Conservation (phyloP, 2,113 vertebrate genomes). For the Myotis brandtii region DNA sequence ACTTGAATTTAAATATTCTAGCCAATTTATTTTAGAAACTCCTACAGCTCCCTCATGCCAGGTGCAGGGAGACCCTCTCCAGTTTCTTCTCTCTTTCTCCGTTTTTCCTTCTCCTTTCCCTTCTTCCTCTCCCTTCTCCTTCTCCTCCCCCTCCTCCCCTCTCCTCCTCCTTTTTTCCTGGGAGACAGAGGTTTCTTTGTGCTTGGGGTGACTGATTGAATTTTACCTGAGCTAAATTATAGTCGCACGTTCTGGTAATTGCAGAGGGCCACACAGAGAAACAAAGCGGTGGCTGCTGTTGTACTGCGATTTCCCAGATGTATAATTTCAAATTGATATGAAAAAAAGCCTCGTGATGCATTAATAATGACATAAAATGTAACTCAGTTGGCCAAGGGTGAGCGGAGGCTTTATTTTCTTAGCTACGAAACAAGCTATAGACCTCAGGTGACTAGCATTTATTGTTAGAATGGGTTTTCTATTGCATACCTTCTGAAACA, state of each 20-base stretch:
- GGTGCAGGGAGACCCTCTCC: conserved; percentile 81
- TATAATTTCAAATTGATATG: conserved; percentile 94
- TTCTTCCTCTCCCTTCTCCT: background rate
- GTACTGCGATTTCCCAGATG: conserved; percentile 90
- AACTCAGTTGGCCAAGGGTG: conserved; percentile 85
- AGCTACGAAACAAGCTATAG: conserved; percentile 87
- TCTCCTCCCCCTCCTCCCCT: background rate
- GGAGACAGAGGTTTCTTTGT: conserved; percentile 90
- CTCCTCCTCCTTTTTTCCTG: conserved; percentile 70
- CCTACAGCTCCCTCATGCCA: conserved; percentile 79
- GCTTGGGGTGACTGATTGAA: conserved; percentile 93
- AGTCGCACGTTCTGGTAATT: conserved; percentile 93
- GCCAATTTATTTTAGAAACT: conserved; percentile 82
- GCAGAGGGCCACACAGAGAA: conserved; percentile 91
- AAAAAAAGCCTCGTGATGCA: conserved; percentile 88
- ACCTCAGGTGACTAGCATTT: conserved; percentile 89
- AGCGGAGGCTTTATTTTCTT: conserved; percentile 82
- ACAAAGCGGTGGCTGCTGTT: conserved; percentile 89
- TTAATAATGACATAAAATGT: conserved; percentile 90
- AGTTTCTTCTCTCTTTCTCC: background rate
- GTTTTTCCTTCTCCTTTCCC: conserved; percentile 39
- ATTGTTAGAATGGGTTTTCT: conserved; percentile 88
- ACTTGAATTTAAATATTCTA: conserved; percentile 81
- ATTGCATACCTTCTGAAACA: conserved; percentile 83
- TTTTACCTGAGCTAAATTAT: conserved; percentile 93